A percentile compares a stretch with the other conserved stretches of the same genome.
Evolutionary conservation across 2,797 vertebrate genomes (phyloP).

Genomic region (Choloepus didactylus): DNA sequence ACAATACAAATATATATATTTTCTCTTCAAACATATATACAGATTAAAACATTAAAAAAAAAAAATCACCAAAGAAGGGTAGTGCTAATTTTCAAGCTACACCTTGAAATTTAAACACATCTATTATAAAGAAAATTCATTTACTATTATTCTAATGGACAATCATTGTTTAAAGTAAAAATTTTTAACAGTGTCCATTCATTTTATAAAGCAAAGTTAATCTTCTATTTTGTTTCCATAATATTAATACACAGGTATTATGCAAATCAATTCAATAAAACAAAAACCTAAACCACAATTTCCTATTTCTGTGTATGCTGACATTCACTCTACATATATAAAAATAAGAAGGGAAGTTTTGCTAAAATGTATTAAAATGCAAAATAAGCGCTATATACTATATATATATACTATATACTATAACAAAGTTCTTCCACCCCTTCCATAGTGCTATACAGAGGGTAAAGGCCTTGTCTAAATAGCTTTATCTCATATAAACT

Average conservation of each 20-base stretch:
- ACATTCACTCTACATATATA: not conserved
- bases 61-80: not conserved
- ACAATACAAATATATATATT: no score
- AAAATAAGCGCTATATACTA: not conserved
- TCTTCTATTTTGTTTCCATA: conserved; percentile 41
- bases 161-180: conserved; percentile 36
- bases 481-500: not conserved
- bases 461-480: not conserved
- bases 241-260: conserved; percentile 44
- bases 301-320: not conserved
- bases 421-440: not conserved
- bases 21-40: no score
- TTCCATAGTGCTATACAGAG: not conserved
- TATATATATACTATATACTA: not conserved
- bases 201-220: conserved; percentile 63
- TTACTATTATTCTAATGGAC: conserved; percentile 13
- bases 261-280: conserved; percentile 42
- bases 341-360: conserved; percentile 8
- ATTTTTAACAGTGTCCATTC: not conserved
- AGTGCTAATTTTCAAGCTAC: conserved; percentile 20
- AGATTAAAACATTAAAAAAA: not conserved
- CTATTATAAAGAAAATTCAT: conserved; percentile 26
- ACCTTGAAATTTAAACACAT: not conserved
- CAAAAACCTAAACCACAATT: conserved; percentile 19
- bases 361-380: not conserved